Percentiles rank a stretch among this genome's conserved stretches.
These are phyloP conservation scores for Athene cunicularia DNA, from an alignment of 2,113 vertebrate species.

Conservation along the genomic window DNA sequence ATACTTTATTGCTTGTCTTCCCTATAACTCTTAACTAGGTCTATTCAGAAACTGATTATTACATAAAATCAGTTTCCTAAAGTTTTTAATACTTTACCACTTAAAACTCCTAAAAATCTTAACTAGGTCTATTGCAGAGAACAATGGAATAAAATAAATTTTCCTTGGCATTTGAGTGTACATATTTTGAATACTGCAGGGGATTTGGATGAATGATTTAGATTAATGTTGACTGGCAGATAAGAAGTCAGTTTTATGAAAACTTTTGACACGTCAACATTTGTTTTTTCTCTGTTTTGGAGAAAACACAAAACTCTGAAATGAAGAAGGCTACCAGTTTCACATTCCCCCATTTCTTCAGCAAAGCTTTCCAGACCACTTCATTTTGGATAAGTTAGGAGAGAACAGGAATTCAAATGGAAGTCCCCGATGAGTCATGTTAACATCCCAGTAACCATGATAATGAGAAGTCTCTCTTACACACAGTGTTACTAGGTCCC, in stretches of 20 bases:
- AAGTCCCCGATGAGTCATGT: neutral
- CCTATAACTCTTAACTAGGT: neutral
- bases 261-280: conserved; percentile 9
- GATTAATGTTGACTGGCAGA: neutral
- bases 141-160: neutral
- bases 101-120: neutral
- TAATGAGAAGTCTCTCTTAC: neutral
- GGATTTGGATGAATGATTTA: conserved; percentile 1
- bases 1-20: neutral
- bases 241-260: conserved; percentile 3
- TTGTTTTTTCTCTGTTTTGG: neutral
- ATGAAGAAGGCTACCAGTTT: neutral
- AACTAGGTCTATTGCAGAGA: neutral
- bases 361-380: neutral
- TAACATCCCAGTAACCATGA: neutral
- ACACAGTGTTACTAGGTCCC: neutral
- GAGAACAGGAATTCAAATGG: neutral
- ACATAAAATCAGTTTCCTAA: neutral
- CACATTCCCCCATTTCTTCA: neutral
- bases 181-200: neutral
- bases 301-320: neutral
- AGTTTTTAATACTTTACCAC: neutral
- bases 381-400: neutral
- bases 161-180: neutral
- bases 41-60: neutral